Evolutionary conservation across 2,113 vertebrate genomes (phyloP).

Genomic region (Atherinomorus stipes): DNA sequence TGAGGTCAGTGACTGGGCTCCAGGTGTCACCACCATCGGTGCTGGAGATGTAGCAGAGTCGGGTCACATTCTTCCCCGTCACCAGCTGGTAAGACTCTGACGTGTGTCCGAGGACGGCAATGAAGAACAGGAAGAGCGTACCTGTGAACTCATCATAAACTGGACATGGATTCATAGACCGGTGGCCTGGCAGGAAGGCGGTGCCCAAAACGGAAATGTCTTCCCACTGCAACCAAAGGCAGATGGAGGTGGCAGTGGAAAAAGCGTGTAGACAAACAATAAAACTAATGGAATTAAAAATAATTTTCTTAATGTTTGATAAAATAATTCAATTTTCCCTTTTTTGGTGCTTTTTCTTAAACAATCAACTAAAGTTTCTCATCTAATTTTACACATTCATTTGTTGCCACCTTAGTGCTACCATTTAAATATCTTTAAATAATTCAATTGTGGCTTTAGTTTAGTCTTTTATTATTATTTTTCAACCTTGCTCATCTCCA

Average conservation of each 20-base stretch:
- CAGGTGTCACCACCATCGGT: slow-evolving; percentile 88
- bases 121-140: slow-evolving; percentile 91
- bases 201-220: slow-evolving; percentile 86
- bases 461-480: too few relatives aligned
- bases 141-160: slow-evolving; percentile 86
- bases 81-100: slow-evolving; percentile 90
- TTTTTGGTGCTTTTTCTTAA: neutral
- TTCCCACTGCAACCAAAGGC: slow-evolving; percentile 85
- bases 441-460: too few relatives aligned
- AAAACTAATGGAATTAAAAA: too few relatives aligned
- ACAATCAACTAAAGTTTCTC: neutral
- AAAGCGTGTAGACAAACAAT: neutral
- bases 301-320: too few relatives aligned
- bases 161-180: slow-evolving; percentile 97
- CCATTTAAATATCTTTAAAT: too few relatives aligned
- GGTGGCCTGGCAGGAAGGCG: slow-evolving; percentile 85
- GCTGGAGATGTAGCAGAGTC: slow-evolving; percentile 91
- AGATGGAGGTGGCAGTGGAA: neutral
- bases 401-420: too few relatives aligned
- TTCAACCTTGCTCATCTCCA: too few relatives aligned
- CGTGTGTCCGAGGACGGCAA: slow-evolving; percentile 89
- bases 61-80: slow-evolving; percentile 89
- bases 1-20: slow-evolving; percentile 88
- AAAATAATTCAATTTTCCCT: too few relatives aligned
- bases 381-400: neutral